phyloP scores from a whole-genome alignment of 2,888 invertebrate genomes.

The Dryocosmus kuriphilus region DNA sequence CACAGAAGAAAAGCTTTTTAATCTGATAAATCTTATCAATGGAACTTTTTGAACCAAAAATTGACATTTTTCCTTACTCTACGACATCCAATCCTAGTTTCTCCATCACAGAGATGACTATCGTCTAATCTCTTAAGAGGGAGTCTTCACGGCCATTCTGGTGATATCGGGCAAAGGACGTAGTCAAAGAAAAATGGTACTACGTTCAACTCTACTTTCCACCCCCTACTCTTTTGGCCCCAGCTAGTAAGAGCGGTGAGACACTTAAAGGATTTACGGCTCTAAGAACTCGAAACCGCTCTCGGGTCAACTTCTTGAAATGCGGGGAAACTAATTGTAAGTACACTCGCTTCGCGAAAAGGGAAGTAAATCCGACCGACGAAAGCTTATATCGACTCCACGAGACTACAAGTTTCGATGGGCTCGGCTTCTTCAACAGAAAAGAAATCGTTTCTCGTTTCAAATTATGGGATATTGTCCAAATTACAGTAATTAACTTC shows the following conservation, averaged over 20 bases:
- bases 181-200: conserved; percentile 59
- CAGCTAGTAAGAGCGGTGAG: conserved; percentile 58
- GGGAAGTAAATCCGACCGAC: conserved; percentile 24
- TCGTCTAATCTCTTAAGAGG: conserved; percentile 59
- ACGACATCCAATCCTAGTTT: conserved; percentile 37
- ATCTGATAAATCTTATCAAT: neutral
- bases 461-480: neutral
- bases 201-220: conserved; percentile 47
- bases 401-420: conserved; percentile 51
- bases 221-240: conserved; percentile 55
- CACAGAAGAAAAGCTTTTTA: neutral
- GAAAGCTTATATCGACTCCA: conserved; percentile 23
- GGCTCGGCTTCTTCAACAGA: neutral
- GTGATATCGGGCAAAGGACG: conserved; percentile 50
- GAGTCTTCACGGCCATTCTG: conserved; percentile 43
- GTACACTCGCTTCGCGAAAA: conserved; percentile 45
- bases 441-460: neutral
- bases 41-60: neutral
- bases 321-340: conserved; percentile 55
- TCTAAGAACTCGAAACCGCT: conserved; percentile 67
- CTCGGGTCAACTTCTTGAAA: conserved; percentile 42
- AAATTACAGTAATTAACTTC: neutral
- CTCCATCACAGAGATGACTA: conserved; percentile 57
- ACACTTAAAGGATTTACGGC: conserved; percentile 76
- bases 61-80: neutral